Evolutionary conservation across 2,113 vertebrate species (phyloP).

Genomic region (Apodemus sylvaticus): DNA sequence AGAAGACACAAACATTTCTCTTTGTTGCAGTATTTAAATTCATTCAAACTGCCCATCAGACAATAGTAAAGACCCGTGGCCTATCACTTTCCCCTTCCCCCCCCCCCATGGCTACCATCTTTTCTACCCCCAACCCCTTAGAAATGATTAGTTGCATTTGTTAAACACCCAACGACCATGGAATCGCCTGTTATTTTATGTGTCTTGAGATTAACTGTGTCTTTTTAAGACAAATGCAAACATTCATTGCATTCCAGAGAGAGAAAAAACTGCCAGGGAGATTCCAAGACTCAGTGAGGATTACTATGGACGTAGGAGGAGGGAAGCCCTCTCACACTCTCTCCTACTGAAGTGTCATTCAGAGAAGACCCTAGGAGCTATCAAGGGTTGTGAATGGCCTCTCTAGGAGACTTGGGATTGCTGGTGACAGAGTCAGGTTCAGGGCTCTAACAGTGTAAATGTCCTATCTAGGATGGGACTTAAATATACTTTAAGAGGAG

Average conservation of each 20-base stretch:
- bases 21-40: constrained; percentile 77
- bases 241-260: constrained; percentile 65
- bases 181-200: constrained; percentile 64
- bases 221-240: constrained; percentile 68
- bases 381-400: neutral
- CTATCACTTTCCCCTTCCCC: constrained; percentile 68
- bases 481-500: neutral
- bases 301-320: neutral
- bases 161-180: constrained; percentile 64
- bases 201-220: constrained; percentile 69
- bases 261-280: constrained; percentile 30
- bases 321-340: neutral
- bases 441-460: neutral
- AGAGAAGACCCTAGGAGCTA: neutral
- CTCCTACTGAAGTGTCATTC: neutral
- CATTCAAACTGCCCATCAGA: constrained; percentile 77
- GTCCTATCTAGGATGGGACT: neutral
- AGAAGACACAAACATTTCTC: constrained; percentile 50
- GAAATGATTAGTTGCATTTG: constrained; percentile 79
- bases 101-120: constrained; percentile 57
- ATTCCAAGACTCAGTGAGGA: neutral
- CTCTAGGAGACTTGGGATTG: neutral
- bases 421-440: neutral
- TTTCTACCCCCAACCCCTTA: neutral
- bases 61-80: constrained; percentile 71